Conservation (phyloP, 2,797 vertebrate genomes). For the Nasua narica region DNA sequence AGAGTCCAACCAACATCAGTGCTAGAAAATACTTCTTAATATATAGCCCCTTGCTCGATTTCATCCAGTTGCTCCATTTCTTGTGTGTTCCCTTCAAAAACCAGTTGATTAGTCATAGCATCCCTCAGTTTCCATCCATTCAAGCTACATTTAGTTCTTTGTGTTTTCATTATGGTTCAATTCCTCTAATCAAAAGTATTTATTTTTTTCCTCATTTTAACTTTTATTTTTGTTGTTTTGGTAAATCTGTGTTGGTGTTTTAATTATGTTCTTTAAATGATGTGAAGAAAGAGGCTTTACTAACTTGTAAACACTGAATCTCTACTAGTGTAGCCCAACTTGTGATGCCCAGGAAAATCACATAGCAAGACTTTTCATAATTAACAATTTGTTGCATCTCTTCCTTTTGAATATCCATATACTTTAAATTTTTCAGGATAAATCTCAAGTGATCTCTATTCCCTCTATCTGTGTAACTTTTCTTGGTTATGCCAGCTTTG, state of each 20-base stretch:
- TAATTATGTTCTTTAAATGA: neutral
- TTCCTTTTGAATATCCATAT: neutral
- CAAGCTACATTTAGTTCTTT: neutral
- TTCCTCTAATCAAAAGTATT: neutral
- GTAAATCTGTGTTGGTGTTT: neutral
- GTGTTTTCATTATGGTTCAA: neutral
- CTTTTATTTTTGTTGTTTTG: neutral
- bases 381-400: neutral
- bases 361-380: neutral
- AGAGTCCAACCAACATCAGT: neutral
- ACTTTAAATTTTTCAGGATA: neutral
- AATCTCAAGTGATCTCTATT: neutral
- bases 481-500: neutral
- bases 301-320: neutral
- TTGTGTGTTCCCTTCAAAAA: neutral
- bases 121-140: neutral
- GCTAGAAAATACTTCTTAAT: conserved; percentile 19
- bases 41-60: neutral
- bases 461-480: neutral
- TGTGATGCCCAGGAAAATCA: neutral
- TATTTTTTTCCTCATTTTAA: neutral
- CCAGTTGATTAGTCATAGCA: neutral
- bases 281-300: neutral
- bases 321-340: neutral
- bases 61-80: neutral